Evolutionary conservation across 2,113 vertebrate genomes (phyloP), one percentile per base, ranked within the genome.

Genomic region (Cygnus atratus): DNA sequence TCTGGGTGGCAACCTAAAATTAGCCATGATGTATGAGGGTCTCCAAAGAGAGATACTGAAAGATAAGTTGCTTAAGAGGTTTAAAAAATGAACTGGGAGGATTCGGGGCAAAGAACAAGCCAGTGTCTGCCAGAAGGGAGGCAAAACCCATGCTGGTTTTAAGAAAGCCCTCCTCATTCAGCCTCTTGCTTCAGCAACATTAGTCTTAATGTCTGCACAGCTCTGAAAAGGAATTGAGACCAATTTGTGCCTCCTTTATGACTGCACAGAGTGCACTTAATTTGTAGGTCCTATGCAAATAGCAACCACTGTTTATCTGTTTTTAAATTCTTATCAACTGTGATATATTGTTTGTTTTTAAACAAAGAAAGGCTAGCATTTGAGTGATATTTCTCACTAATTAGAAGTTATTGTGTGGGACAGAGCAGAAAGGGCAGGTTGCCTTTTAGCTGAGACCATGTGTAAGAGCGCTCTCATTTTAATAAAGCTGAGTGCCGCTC

Each of bases 1-100:
- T 70, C 92, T 59, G 82, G 72, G 78, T 93, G 93, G 96, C 92
- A 96, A 83, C 59, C 75, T 44, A 63, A 90, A 89, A 76, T 89
- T 50, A 94, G 41, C 89, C 2, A 0, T 92, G 94, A 92, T 91
- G 75, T 65, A 90, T 87, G 93, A 76, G 71, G 48, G 81, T 35
- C 87, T 95, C 81, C 81, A 54, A 82, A 95, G 81, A 78, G 58
- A 75, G 67, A 95, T 58, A 82, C 52, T 94, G 93, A 91, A 85
- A 95, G 93, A 85, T 33, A 81, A 80, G 84, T 80, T 54, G 82
- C 67, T 94, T 31, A 3, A 66, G 94, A 82, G 63, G 50, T 83
- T 91, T 93, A 37, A 90, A 91, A 89, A 83, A 93, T 31, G 71
- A 82, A 9, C 75, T 21, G 74, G 41, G 83, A 87, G 62, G 81